Percentiles rank a stretch among this genome's conserved stretches.
Conservation (phyloP, 2,888 invertebrate genomes). For the Hemaris fuciformis region DNA sequence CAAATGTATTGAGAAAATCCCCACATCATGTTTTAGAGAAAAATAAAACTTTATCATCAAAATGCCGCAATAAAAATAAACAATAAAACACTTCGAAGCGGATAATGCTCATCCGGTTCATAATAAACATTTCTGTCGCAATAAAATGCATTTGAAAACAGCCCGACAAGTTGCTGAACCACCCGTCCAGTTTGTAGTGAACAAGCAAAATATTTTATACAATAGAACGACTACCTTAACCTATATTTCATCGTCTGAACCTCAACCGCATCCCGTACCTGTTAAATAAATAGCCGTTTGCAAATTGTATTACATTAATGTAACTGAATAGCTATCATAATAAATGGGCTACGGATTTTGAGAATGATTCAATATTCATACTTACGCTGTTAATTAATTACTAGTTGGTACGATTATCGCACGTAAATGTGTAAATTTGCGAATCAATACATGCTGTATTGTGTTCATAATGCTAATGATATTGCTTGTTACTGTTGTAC, state of each 20-base stretch:
- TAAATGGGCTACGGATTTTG: not conserved
- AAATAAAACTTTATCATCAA: no score
- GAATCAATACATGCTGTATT: not conserved
- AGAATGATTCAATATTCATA: conserved; percentile 1
- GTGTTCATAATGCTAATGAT: not conserved
- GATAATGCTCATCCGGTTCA: not conserved
- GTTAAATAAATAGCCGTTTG: conserved; percentile 34
- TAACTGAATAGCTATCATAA: conserved; percentile 13
- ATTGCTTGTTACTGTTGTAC: no score
- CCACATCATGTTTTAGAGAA: no score
- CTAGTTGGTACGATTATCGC: not conserved
- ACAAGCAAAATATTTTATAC: conserved; percentile 13
- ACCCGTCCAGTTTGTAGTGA: not conserved
- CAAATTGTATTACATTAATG: conserved; percentile 38
- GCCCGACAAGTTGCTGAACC: conserved; percentile 1
- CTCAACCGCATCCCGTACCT: conserved; percentile 33
- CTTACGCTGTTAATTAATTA: not conserved
- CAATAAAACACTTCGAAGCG: not conserved
- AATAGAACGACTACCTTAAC: conserved; percentile 31
- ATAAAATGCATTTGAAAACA: conserved; percentile 5
- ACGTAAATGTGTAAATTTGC: not conserved
- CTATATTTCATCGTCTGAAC: conserved; percentile 40
- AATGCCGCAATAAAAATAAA: no score
- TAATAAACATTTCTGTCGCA: not conserved
- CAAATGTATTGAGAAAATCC: no score